Evolutionary conservation across 2,113 vertebrate genomes (phyloP).

Genomic region (Ciconia stormi): DNA sequence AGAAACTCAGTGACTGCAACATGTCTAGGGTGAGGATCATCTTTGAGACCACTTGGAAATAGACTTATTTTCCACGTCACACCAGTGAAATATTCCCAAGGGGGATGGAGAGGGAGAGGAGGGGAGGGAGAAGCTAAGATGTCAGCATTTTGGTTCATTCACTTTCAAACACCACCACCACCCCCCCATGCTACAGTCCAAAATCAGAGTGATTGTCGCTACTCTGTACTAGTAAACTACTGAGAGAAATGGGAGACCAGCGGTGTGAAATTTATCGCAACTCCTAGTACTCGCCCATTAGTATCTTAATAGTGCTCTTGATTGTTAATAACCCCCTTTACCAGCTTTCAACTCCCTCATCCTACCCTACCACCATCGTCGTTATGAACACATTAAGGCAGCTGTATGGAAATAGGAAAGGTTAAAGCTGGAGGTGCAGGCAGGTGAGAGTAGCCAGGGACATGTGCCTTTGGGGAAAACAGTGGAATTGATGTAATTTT

Average conservation of each 20-base stretch:
- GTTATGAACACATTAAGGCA: neutral
- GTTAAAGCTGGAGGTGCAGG: neutral
- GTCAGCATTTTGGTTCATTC: neutral
- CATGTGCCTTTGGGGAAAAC: neutral
- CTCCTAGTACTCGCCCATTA: neutral
- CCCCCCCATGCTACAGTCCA: neutral
- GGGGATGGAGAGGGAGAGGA: neutral
- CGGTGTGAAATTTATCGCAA: fast-evolving
- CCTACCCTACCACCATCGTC: neutral
- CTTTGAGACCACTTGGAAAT: neutral
- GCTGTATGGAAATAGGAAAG: neutral
- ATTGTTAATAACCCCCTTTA: neutral
- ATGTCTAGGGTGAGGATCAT: neutral
- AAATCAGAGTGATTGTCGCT: neutral
- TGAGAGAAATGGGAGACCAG: neutral
- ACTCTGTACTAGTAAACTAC: neutral
- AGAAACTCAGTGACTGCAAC: neutral
- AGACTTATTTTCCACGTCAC: neutral
- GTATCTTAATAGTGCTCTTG: neutral
- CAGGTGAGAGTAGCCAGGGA: neutral
- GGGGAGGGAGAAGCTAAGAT: neutral
- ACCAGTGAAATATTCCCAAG: neutral
- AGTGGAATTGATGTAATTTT: neutral
- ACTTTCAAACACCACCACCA: neutral
- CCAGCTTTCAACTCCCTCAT: neutral